Percentiles rank a stretch among this genome's conserved stretches.
phyloP scores from a whole-genome alignment of 2,113 vertebrate species.

The Malurus cyaneus region DNA sequence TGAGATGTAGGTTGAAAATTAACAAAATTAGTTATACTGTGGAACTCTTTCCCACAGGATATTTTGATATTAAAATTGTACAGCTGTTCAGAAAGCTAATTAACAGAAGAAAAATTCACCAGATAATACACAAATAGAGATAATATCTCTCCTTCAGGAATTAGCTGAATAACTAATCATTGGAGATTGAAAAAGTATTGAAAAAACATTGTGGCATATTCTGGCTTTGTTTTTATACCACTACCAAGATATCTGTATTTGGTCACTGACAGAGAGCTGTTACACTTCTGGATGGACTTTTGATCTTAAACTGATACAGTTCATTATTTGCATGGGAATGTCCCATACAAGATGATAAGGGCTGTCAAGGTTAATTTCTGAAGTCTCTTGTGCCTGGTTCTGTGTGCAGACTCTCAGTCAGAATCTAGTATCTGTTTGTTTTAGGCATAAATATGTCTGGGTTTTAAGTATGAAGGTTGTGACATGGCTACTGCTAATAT shows the following conservation, averaged over 20 bases:
- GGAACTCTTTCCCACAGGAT: background rate
- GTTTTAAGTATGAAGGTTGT: background rate
- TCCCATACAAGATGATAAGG: background rate
- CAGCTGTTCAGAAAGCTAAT: background rate
- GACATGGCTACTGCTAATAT: background rate
- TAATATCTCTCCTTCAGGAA: background rate
- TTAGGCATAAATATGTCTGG: background rate
- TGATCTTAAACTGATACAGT: background rate
- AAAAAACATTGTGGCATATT: background rate
- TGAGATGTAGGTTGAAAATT: background rate
- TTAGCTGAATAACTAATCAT: background rate
- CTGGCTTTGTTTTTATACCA: background rate
- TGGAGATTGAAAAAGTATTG: background rate
- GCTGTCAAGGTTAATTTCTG: background rate
- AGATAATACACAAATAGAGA: background rate
- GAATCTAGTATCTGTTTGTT: background rate
- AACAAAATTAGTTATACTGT: background rate
- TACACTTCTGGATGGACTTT: background rate
- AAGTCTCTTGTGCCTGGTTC: background rate
- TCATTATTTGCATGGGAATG: background rate
- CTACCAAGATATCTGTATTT: background rate
- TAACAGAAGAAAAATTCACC: background rate
- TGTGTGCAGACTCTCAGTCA: background rate
- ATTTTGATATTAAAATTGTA: conserved; percentile 9
- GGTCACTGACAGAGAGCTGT: background rate